Conservation (phyloP, 2,888 invertebrate genomes). For the Nectonema munidae region DNA sequence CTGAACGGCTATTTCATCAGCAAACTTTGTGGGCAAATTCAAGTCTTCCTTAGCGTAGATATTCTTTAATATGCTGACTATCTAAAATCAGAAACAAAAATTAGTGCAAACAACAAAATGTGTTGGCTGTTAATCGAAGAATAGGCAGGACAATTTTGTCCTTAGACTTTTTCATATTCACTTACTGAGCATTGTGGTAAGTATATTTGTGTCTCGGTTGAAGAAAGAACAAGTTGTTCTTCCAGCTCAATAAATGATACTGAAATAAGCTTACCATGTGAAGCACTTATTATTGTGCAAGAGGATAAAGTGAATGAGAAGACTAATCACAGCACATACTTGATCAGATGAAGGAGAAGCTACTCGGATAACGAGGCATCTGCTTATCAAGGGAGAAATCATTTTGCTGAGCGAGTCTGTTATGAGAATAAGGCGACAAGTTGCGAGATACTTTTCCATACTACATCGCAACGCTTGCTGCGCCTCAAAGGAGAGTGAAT, state of each 20-base stretch:
- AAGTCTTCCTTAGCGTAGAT: conserved; percentile 50
- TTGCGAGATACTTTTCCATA: conserved; percentile 90
- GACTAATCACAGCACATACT: no score
- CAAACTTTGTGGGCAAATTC: conserved; percentile 39
- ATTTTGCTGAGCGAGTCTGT: conserved; percentile 74
- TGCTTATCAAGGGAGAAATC: conserved; percentile 72
- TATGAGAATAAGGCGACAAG: conserved; percentile 44
- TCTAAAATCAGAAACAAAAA: conserved; percentile 16
- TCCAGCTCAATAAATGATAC: no score
- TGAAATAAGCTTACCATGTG: no score
- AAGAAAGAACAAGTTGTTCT: no score
- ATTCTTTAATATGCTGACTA: conserved; percentile 23
- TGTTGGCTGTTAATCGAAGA: no score
- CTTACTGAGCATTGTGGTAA: no score
- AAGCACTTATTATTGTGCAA: no score
- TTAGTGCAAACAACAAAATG: no score
- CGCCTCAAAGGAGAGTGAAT: conserved; percentile 70
- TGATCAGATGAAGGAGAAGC: conserved; percentile 70
- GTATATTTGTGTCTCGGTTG: no score
- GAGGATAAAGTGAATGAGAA: no score
- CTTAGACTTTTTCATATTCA: no score
- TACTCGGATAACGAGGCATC: conserved; percentile 65
- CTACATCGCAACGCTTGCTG: conserved; percentile 86
- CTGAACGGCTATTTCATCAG: conserved; percentile 38
- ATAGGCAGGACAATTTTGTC: no score